A percentile compares a stretch with the other conserved stretches of the same genome.
Conservation (phyloP, 2,113 vertebrate species). For the Gracilinanus agilis region DNA sequence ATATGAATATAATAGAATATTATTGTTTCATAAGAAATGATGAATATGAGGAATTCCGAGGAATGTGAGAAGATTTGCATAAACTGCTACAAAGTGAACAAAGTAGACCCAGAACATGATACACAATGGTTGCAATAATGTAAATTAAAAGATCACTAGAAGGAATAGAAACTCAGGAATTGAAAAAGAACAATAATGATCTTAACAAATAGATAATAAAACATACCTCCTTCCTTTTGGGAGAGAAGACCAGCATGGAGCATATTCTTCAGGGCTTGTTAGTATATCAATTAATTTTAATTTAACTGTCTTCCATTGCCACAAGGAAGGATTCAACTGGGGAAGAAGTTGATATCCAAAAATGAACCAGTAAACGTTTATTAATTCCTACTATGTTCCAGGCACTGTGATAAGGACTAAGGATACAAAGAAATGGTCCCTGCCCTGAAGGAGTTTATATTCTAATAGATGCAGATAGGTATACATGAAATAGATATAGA, state of each 20-base stretch:
- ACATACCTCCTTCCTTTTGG: neutral
- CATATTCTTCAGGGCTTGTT: neutral
- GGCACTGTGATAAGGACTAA: neutral
- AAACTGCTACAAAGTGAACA: neutral
- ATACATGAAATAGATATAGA: neutral
- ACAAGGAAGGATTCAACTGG: neutral
- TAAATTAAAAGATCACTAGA: neutral
- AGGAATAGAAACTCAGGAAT: neutral
- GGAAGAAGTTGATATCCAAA: neutral
- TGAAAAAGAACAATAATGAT: neutral
- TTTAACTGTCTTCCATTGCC: neutral
- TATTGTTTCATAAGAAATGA: neutral
- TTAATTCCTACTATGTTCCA: neutral
- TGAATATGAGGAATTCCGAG: neutral
- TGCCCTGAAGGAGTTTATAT: neutral
- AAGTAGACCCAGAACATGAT: neutral
- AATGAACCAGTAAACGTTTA: neutral
- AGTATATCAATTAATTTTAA: neutral
- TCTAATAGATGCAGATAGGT: neutral
- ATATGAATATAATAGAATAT: neutral
- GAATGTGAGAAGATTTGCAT: neutral
- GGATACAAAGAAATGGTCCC: neutral
- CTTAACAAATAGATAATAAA: neutral
- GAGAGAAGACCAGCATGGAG: neutral
- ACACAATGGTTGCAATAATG: neutral